Base-by-base conservation (phyloP, 2,888 invertebrate genomes). In the Escarpia spicata region DNA sequence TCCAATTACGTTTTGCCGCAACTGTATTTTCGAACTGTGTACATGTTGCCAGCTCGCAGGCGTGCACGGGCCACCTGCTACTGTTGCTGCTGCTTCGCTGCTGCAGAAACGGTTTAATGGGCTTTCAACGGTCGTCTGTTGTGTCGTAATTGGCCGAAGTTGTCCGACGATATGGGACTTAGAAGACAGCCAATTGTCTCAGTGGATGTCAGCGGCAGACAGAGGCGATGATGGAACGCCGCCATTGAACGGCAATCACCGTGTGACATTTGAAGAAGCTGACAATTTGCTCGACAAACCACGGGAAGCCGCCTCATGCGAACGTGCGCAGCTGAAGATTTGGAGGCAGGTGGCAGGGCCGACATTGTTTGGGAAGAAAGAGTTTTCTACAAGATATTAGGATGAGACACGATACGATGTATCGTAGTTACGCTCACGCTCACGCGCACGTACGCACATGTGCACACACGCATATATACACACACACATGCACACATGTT, bases 101-200 rank as follows among this genome's bases (percentile, higher is more conserved):
- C n/a, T 75, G 75, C 4, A 75, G 26, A 75, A 75, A 75, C 75
- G 75, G 75, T 75, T 75, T 75, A 75, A 75, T 75, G 75, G 75
- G 75, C 75, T 75, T 75, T 75, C 75, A 75, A 75, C 75, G 75
- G 75, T 75, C 75, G 75, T 19, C 75, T n/a, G 75, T n/a, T 75
- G 75, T 75, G 6, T 75, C 75, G 75, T 75, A 75, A 75, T 75
- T 75, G 75, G 75, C 75, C 75, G n/a, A 75, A 75, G 75, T 75
- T 75, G n/a, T 75, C 75, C 75, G 75, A 19, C 75, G 75, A 75
- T 75, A 19, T 19, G 75, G 75, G 75, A 75, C 75, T 75, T 75
- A 75, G 75, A 75, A 19, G 75, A 75, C 75, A n/a, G n/a, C 75
- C 75, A 75, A n/a, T 75, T 75, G 75, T 75, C 75, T 75, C 75